phyloP scores from a whole-genome alignment of 2,113 vertebrate genomes.

The Chaetura pelagica region DNA sequence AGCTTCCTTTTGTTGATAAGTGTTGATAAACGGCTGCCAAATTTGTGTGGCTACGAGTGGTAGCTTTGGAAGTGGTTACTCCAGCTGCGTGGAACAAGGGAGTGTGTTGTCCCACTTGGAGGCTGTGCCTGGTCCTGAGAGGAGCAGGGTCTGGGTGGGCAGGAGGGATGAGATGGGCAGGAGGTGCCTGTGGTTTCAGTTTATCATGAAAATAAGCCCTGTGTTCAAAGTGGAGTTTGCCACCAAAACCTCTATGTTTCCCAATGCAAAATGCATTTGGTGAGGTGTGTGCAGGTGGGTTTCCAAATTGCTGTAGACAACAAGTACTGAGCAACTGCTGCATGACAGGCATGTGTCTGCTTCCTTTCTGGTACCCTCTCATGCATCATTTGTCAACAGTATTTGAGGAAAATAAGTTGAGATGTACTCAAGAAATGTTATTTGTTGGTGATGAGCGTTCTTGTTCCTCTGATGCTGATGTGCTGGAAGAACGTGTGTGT shows the following conservation, averaged over 20 bases:
- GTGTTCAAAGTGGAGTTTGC: background rate
- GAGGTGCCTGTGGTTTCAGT: background rate
- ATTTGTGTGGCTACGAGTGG: background rate
- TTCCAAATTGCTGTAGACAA: background rate
- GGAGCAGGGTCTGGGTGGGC: background rate
- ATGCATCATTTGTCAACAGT: background rate
- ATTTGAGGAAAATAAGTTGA: background rate
- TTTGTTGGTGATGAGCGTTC: background rate
- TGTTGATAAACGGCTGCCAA: background rate
- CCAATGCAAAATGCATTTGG: background rate
- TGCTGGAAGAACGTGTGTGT: background rate
- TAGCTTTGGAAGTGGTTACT: background rate
- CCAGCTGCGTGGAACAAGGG: background rate
- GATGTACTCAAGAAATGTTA: background rate
- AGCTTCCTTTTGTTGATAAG: background rate
- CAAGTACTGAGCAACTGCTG: background rate
- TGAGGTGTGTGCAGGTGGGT: background rate
- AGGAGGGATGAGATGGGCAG: background rate
- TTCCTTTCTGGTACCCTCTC: background rate
- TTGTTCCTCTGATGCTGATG: background rate
- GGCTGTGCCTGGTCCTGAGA: background rate
- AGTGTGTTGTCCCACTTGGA: accelerated
- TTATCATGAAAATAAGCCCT: accelerated
- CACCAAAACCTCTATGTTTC: background rate
- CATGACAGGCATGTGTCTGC: background rate